Conservation (phyloP, 2,797 vertebrate species). For the Rallus crepitans region DNA sequence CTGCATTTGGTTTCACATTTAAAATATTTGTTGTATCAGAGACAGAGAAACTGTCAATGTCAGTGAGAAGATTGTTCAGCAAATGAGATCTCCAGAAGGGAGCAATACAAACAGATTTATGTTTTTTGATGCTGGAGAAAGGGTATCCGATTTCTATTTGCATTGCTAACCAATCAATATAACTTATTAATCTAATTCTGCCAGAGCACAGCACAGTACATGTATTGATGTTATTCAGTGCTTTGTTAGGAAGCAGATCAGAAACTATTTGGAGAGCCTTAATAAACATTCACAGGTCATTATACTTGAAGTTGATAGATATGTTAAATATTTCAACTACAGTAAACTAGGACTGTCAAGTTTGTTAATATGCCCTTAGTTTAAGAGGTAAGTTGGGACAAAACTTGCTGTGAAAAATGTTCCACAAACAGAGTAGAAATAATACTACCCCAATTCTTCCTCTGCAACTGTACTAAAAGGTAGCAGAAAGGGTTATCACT, state of each 20-base stretch:
- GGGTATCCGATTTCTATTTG: slow-evolving; percentile 61
- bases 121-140: slow-evolving; percentile 55
- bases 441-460: not conserved
- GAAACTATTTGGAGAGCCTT: slow-evolving; percentile 56
- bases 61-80: slow-evolving; percentile 57
- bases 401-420: not conserved
- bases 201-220: slow-evolving; percentile 20
- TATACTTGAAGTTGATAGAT: slow-evolving; percentile 59
- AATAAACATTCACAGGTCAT: slow-evolving; percentile 49
- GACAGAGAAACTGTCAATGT: slow-evolving; percentile 62
- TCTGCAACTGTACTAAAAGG: slow-evolving; percentile 2
- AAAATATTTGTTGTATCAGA: slow-evolving; percentile 75
- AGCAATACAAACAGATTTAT: slow-evolving; percentile 74
- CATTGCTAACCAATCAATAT: slow-evolving; percentile 65
- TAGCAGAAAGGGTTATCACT: not conserved
- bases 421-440: not conserved
- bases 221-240: slow-evolving; percentile 55
- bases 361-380: not conserved
- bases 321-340: slow-evolving; percentile 18
- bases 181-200: slow-evolving; percentile 73
- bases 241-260: slow-evolving; percentile 56
- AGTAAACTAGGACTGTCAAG: not conserved
- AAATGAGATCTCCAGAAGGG: slow-evolving; percentile 65
- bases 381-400: slow-evolving; percentile 25
- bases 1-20: slow-evolving; percentile 67